Evolutionary conservation across 1,140 invertebrate genomes (phyloP).

Genomic region (Ips typographus): DNA sequence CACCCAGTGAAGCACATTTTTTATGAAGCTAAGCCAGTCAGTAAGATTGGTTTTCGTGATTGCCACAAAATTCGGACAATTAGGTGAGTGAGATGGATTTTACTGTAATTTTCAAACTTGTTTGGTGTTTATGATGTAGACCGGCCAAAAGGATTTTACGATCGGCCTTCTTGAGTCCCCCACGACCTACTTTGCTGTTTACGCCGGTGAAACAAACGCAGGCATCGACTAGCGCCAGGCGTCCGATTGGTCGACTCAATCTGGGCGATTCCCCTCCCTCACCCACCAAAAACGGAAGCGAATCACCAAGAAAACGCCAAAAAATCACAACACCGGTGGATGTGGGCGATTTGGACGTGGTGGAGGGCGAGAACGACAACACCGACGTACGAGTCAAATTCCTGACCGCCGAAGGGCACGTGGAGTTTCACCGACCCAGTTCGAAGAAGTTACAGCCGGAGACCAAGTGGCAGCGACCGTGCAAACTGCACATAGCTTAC

Average conservation of each 20-base stretch:
- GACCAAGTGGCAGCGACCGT: slow-evolving; percentile 60
- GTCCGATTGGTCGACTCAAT: slow-evolving; percentile 12
- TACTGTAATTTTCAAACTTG: not conserved
- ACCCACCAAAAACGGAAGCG: slow-evolving; percentile 20
- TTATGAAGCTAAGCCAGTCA: slow-evolving; percentile 36
- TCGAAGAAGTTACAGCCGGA: slow-evolving; percentile 54
- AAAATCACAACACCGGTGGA: slow-evolving; percentile 9
- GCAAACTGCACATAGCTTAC: slow-evolving; percentile 60
- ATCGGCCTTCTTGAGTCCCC: slow-evolving; percentile 37
- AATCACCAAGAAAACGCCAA: slow-evolving; percentile 41
- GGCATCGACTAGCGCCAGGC: slow-evolving; percentile 31
- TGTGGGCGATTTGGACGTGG: slow-evolving; percentile 26
- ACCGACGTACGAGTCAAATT: slow-evolving; percentile 36
- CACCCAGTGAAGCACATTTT: slow-evolving; percentile 43
- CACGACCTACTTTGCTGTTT: slow-evolving; percentile 26
- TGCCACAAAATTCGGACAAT: slow-evolving; percentile 41
- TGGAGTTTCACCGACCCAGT: slow-evolving; percentile 57
- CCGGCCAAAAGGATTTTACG: slow-evolving; percentile 29
- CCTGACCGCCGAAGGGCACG: slow-evolving; percentile 52
- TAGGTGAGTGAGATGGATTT: slow-evolving; percentile 33
- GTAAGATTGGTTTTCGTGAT: slow-evolving; percentile 46
- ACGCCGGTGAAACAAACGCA: slow-evolving; percentile 37
- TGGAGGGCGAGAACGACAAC: slow-evolving; percentile 38
- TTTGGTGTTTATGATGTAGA: slow-evolving; percentile 23
- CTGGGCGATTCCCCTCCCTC: slow-evolving; percentile 39